Percentiles rank a stretch among this genome's conserved stretches.
Evolutionary conservation across 2,797 vertebrate genomes (phyloP).

Genomic region (Peromyscus eremicus): DNA sequence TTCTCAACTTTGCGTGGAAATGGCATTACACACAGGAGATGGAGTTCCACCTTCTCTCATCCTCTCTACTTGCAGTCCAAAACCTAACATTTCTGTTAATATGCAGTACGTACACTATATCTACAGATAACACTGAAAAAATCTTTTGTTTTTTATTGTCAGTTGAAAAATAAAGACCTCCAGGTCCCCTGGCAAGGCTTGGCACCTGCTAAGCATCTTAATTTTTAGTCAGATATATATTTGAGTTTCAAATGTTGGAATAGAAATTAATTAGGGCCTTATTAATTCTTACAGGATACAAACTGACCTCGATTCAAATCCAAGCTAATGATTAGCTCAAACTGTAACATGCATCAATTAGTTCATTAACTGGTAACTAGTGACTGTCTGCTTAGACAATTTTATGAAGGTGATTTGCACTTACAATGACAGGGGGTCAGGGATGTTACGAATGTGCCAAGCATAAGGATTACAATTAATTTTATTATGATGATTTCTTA

Average conservation of each 20-base stretch:
- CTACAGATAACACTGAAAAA: neutral
- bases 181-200: neutral
- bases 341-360: slow-evolving; percentile 15
- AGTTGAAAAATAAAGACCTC: neutral
- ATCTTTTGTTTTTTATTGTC: neutral
- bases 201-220: neutral
- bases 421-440: neutral
- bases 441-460: neutral
- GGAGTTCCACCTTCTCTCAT: neutral
- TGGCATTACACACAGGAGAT: slow-evolving; percentile 26
- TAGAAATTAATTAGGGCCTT: slow-evolving; percentile 25
- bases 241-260: slow-evolving; percentile 17
- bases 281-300: neutral
- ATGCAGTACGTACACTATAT: neutral
- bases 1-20: neutral
- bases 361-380: slow-evolving; percentile 32
- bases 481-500: neutral
- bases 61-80: neutral
- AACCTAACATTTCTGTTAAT: neutral
- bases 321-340: slow-evolving; percentile 69
- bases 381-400: slow-evolving; percentile 17
- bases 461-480: neutral
- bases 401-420: neutral
- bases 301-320: slow-evolving; percentile 44
- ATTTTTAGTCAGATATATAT: slow-evolving; percentile 17